Base-by-base conservation (phyloP, 2,797 vertebrate genomes). In the Pitangus sulphuratus region DNA sequence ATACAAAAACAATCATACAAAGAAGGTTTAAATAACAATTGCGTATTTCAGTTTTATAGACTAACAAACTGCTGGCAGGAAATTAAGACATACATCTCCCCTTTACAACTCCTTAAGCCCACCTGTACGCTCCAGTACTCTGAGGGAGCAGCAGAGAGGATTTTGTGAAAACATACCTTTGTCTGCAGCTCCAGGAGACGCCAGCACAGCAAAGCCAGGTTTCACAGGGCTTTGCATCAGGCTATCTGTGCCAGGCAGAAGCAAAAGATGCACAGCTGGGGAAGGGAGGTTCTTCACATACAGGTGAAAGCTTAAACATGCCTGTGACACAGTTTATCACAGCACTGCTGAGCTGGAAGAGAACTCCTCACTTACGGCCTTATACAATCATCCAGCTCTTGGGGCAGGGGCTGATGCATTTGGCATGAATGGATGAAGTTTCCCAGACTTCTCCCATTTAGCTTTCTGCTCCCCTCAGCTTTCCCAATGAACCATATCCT, bases 61-160 rank as follows among this genome's bases (percentile, higher is more conserved):
- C 90, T 95, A 97, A 92, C 85, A 96, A 96, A 76, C 71, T 91
- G 78, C 94, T 78, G 82, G 37, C 87, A 92, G 71, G 84, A 92
- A 96, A 97, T 94, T 87, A 97, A 91, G 69, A 51, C 45, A 64
- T 33, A 42, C 33, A 60, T 90, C 88, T 96, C 95, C 80, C 76
- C 81, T 89, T 95, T 94, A 94, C 1, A 37, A 58, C 70, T 92
- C 56, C 2, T 3, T 60, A 50, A 84, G 84, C 87, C 86, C 81
- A 81, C 66, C 94, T 87, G 75, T 84, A 50, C 3, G 4, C 78
- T 80, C 76, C 26, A 19, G 50, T 31, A 83, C 3, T 2, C 84
- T 47, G 65, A 90, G 91, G 60, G 87, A 92, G 72, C 35, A 15
- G 78, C 78, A 30, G 78, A 74, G 26, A 69, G 39, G 71, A 18